phyloP scores from a whole-genome alignment of 2,797 vertebrate species.

The Karalla daura region DNA sequence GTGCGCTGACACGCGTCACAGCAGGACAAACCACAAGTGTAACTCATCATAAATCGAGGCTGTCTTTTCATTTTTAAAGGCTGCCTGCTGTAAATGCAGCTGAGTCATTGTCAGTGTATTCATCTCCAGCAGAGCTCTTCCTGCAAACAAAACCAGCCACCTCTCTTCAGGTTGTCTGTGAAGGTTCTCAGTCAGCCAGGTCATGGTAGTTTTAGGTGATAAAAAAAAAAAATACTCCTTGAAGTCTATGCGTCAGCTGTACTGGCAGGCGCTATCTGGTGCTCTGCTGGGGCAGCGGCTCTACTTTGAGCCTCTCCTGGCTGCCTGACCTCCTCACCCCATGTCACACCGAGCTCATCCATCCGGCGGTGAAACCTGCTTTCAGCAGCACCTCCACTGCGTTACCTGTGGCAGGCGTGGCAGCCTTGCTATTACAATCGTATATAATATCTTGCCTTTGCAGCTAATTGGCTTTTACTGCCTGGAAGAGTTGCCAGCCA shows the following conservation, averaged over 20 bases:
- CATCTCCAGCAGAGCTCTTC: neutral
- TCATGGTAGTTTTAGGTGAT: too few species aligned
- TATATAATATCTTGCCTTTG: slow-evolving; percentile 4
- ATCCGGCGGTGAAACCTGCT: too few species aligned
- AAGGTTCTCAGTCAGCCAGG: too few species aligned
- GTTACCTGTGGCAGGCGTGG: slow-evolving; percentile 7
- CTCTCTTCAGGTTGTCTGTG: too few species aligned
- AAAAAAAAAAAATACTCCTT: too few species aligned
- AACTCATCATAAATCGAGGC: neutral
- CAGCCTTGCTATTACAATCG: slow-evolving; percentile 9
- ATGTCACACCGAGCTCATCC: too few species aligned
- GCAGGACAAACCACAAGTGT: neutral
- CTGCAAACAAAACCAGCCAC: neutral
- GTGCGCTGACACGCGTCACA: neutral
- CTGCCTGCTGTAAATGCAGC: neutral
- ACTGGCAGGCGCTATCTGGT: neutral
- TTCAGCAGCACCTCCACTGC: neutral
- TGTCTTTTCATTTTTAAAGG: neutral
- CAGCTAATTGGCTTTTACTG: slow-evolving; percentile 40
- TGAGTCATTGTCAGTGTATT: neutral
- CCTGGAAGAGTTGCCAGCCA: slow-evolving; percentile 18
- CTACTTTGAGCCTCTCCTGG: too few species aligned
- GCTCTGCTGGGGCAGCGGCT: too few species aligned
- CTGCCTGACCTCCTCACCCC: too few species aligned
- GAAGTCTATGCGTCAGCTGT: too few species aligned